Conservation (phyloP, 2,797 vertebrate species). For the Mastacembelus armatus region DNA sequence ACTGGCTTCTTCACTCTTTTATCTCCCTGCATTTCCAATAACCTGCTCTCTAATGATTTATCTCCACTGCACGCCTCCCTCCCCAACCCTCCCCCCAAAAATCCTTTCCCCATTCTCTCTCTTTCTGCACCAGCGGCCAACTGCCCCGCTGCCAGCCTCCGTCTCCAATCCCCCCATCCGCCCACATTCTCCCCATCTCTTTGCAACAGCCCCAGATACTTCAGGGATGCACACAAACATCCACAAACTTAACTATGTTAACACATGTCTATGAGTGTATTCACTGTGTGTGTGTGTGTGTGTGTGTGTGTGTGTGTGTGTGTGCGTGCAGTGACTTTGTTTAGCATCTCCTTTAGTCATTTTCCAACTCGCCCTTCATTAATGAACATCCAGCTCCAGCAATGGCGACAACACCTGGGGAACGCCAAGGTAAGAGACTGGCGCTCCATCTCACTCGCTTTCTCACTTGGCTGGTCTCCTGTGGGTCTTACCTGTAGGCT, state of each 20-base stretch:
- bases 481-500: constrained; percentile 80
- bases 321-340: constrained; percentile 56
- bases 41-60: constrained; percentile 91
- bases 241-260: constrained; percentile 56
- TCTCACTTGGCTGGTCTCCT: constrained; percentile 67
- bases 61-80: constrained; percentile 74
- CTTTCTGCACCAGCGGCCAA: constrained; percentile 74
- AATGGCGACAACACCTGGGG: constrained; percentile 66
- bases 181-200: constrained; percentile 76
- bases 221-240: constrained; percentile 62
- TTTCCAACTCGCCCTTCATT: constrained; percentile 72
- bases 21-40: constrained; percentile 92
- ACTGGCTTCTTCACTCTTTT: constrained; percentile 93
- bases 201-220: constrained; percentile 64
- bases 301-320: constrained; percentile 15
- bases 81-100: constrained; percentile 29
- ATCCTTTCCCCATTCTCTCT: constrained; percentile 54
- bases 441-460: constrained; percentile 52
- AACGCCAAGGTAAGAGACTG: constrained; percentile 65
- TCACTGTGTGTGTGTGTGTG: constrained; percentile 30
- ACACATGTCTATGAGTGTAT: constrained; percentile 38
- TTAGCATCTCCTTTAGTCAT: constrained; percentile 71
- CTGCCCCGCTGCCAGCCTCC: constrained; percentile 72
- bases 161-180: constrained; percentile 67
- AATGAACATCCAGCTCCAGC: constrained; percentile 67